phyloP scores from a whole-genome alignment of 1,140 invertebrate genomes.

The Drosophila simulans region DNA sequence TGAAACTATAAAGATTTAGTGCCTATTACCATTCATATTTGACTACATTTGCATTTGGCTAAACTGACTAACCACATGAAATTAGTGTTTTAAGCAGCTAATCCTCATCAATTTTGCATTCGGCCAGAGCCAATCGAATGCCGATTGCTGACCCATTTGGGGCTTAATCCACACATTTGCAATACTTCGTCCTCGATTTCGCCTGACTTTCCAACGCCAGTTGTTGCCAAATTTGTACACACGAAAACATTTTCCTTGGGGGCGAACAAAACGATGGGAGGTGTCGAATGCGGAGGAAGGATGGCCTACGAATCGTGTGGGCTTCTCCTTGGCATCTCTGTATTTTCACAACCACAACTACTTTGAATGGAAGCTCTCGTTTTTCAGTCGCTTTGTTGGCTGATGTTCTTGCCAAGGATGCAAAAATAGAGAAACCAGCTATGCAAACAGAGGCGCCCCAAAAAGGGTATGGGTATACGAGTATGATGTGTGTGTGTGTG shows the following conservation, averaged over 20 bases:
- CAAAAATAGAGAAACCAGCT: slow-evolving; percentile 36
- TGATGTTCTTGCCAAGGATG: slow-evolving; percentile 24
- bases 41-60: no score
- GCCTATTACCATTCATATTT: no score
- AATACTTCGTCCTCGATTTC: slow-evolving; percentile 11
- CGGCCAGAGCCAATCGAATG: slow-evolving; percentile 21
- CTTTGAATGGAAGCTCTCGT: slow-evolving; percentile 34
- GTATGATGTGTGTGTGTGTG: slow-evolving; percentile 1
- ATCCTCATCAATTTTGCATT: slow-evolving; percentile 35
- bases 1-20: no score
- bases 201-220: slow-evolving; percentile 12
- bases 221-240: slow-evolving; percentile 39
- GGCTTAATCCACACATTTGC: slow-evolving; percentile 49
- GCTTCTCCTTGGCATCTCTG: slow-evolving; percentile 19
- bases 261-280: neutral
- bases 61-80: neutral
- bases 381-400: slow-evolving; percentile 34
- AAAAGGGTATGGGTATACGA: neutral
- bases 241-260: slow-evolving; percentile 12
- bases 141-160: slow-evolving; percentile 47
- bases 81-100: slow-evolving; percentile 1
- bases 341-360: slow-evolving; percentile 31
- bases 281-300: neutral
- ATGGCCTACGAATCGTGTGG: slow-evolving; percentile 3
- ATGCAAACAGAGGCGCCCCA: slow-evolving; percentile 26